Evolutionary conservation across 2,797 vertebrate species (phyloP), one percentile per base, ranked within the genome.

Genomic region (Cichlasoma orientale): DNA sequence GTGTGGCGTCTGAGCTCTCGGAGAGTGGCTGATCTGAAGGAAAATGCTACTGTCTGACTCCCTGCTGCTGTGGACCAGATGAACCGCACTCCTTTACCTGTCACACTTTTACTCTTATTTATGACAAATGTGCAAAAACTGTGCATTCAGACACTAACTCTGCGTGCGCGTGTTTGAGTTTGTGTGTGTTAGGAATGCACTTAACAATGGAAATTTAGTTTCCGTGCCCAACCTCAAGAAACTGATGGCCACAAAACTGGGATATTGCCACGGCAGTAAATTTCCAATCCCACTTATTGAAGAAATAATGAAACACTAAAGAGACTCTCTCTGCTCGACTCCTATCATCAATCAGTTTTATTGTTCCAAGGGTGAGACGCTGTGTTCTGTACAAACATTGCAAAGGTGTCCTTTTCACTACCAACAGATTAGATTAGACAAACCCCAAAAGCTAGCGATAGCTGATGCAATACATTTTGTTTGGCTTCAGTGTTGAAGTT

Each of bases 141-240:
- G 68, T 75, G 66, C 78, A 70, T 77, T 86, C 56, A 83, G 90
- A 89, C 11, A 2, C 50, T 74, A 41, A 54, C 59, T 83, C 14
- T 79, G 88, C 70, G 71, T 74, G 75, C 19, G 71, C n/a, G 52
- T 59, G 56, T 3, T 61, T 18, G 82, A 68, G 68, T 70, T 73
- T 50, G 52, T 78, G 79, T 79, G 80, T 80, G 79, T 89, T 69
- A 86, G 77, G 83, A 90, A 89, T 86, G 83, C 71, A 87, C 87
- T 93, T 91, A 91, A 92, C 89, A 93, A 93, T 93, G 94, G 92
- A 94, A 93, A 94, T 88, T 93, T 93, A 3, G 80, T 84, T 92
- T 91, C 81, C 56, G 79, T 87, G 88, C 90, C 90, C 88, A 86
- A 90, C 92, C 92, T 88, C 90, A 92, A 90, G 88, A 91, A 92